Conservation (phyloP, 2,113 vertebrate genomes). For the Salvelinus namaycush region DNA sequence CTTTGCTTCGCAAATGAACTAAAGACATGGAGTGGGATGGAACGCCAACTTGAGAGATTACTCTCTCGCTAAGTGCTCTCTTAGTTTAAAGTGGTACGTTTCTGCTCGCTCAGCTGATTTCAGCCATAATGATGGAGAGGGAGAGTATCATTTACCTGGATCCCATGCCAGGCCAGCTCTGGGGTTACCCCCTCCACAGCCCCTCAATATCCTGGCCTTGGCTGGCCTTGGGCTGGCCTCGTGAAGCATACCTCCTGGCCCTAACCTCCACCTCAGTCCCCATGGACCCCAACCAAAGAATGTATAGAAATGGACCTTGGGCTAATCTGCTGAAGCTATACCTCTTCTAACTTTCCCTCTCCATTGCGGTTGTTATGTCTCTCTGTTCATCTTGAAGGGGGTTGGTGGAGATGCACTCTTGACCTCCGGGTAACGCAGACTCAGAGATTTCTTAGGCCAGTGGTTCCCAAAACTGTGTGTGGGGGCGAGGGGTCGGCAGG, state of each 20-base stretch:
- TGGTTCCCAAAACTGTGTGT: no score
- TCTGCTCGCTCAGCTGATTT: conserved; percentile 6
- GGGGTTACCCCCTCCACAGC: conserved; percentile 9
- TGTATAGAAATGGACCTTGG: conserved; percentile 10
- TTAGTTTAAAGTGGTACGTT: neutral
- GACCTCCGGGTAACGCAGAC: no score
- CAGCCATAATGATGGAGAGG: conserved; percentile 38
- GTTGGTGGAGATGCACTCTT: no score
- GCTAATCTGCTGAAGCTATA: neutral
- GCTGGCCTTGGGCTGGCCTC: conserved; percentile 37
- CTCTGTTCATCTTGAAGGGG: no score
- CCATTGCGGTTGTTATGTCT: neutral
- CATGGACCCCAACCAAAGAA: conserved; percentile 29
- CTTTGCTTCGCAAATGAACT: neutral
- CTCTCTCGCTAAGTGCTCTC: neutral
- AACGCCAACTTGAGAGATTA: neutral
- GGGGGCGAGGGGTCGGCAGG: no score
- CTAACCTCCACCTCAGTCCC: conserved; percentile 22
- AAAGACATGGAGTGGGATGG: neutral
- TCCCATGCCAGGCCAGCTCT: conserved; percentile 17
- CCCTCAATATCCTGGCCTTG: conserved; percentile 33
- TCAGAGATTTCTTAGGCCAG: no score
- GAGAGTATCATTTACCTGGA: conserved; percentile 36
- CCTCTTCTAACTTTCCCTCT: conserved; percentile 4
- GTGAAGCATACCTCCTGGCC: neutral